Conservation (phyloP, 1,140 invertebrate species). For the Delia radicum region DNA sequence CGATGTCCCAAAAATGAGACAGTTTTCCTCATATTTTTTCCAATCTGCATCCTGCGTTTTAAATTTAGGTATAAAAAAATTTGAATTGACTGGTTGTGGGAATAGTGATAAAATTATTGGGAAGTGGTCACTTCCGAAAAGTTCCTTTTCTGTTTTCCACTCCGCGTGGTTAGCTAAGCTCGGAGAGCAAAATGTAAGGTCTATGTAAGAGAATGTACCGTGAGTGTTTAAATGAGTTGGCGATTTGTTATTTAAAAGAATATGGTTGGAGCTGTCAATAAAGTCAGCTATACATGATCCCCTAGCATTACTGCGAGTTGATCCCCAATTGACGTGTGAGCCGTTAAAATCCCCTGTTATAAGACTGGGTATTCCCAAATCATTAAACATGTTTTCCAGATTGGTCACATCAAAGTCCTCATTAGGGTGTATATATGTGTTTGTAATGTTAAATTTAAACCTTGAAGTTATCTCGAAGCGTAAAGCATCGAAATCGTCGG, state of each 20-base stretch:
- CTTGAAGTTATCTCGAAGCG: background rate
- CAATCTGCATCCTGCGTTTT: background rate
- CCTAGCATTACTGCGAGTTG: background rate
- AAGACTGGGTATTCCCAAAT: constrained; percentile 5
- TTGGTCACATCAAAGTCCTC: background rate
- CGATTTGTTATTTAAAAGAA: background rate
- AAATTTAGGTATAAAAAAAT: background rate
- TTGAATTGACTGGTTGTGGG: too few relatives aligned
- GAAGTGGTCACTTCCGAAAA: constrained; percentile 23
- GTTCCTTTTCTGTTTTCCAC: constrained; percentile 17
- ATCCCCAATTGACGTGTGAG: constrained; percentile 25
- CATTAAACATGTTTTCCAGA: background rate
- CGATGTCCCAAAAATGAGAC: too few relatives aligned
- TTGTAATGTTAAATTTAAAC: background rate
- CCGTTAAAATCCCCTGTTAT: constrained; percentile 32
- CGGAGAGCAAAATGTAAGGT: background rate
- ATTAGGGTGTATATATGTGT: background rate
- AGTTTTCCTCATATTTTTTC: background rate
- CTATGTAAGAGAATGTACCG: background rate
- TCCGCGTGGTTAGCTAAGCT: too few relatives aligned
- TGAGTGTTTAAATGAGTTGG: background rate
- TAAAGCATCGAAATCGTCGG: background rate
- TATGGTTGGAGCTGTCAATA: background rate
- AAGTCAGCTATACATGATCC: constrained; percentile 8
- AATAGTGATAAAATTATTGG: background rate